phyloP scores from a whole-genome alignment of 2,888 invertebrate species.

The Sepiola atlantica region DNA sequence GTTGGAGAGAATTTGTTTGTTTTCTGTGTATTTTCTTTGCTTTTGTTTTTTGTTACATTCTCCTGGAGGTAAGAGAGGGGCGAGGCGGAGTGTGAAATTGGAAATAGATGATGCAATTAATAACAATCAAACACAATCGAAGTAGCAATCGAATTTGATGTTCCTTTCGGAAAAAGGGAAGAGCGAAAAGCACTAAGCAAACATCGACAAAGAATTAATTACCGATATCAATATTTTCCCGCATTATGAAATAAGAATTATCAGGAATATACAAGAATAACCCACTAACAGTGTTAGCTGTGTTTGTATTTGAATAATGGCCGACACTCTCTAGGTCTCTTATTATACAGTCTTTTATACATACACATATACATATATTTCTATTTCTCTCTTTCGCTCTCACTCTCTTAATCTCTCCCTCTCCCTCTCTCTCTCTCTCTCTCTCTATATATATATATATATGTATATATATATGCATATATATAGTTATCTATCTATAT shows the following conservation, averaged over 20 bases:
- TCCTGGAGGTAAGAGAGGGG: background rate
- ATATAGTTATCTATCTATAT: background rate
- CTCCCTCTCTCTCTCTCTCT: background rate
- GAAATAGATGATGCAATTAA: constrained; percentile 32
- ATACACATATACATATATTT: background rate
- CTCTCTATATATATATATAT: background rate
- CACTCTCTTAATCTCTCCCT: background rate
- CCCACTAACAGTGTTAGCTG: background rate
- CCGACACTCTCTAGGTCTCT: background rate
- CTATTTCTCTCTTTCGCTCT: background rate
- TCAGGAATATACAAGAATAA: background rate
- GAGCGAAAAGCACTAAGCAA: background rate
- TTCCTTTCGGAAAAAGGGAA: background rate
- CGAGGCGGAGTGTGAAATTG: background rate
- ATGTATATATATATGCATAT: background rate
- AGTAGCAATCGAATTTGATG: constrained; percentile 9
- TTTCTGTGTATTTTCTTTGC: no score
- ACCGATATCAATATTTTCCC: background rate
- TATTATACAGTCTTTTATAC: background rate
- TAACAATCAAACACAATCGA: background rate
- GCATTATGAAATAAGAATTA: background rate
- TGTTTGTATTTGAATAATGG: background rate
- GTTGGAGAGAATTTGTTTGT: background rate
- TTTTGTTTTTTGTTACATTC: background rate
- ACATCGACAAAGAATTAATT: background rate